Evolutionary conservation across 2,888 invertebrate genomes (phyloP), one percentile per base, ranked within the genome.

Genomic region (Rotaria sp.): DNA sequence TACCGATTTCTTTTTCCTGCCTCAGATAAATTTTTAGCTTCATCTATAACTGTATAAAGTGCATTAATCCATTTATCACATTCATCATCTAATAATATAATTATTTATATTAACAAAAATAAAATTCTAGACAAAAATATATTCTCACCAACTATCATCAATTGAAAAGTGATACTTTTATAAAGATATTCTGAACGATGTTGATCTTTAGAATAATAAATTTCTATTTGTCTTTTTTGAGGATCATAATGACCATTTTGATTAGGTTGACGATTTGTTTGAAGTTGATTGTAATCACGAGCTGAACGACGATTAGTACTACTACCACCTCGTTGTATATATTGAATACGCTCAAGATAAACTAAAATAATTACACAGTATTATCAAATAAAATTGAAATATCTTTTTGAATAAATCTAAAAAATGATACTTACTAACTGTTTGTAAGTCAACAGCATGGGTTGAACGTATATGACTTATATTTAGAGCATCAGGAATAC

Each of bases 281-380:
- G 52, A 67, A 30, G 15, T 35, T 30, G 15, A 67, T 67, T 30
- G 15, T 11, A 67, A 35, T 30, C 5, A 18, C 45, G 26, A 7
- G 80, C 45, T 45, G 80, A 80, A 41, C 80, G 80, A n/a, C 26
- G 2, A 26, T 1, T 21, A 67, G 3, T n/a, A 11, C 24, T 41
- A 15, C 80, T 13, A 80, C 5, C 45, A 45, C 15, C 41, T 26
- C 45, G 45, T 80, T 80, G 80, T 21, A 80, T 80, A 80, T 80
- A 80, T n/a, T 80, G 41, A 80, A 80, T 80, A n/a, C 80, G 80
- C 45, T 80, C 80, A 11, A 80, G 41, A 45, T 80, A 26, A n/a
- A 80, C 80, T 80, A 80, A 80, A 45, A 30, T 35, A 5, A 50
- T 13, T 50, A 50, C 18, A 1, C 18, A 50, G n/a, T 50, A 1